Evolutionary conservation across 2,888 invertebrate genomes (phyloP).

Genomic region (Melanchra persicariae): DNA sequence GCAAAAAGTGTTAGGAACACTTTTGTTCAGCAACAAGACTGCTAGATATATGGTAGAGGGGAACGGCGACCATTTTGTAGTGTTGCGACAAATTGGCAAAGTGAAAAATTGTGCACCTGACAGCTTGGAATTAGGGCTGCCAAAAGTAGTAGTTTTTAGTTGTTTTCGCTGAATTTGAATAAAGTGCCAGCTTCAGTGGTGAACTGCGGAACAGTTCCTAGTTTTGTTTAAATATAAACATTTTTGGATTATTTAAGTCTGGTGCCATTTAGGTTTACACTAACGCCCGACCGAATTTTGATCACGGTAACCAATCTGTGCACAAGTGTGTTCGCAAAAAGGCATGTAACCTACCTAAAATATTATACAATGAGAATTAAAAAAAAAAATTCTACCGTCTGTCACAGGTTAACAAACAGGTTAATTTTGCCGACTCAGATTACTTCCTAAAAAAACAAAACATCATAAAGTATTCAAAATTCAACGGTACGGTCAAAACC

Average conservation of each 20-base stretch:
- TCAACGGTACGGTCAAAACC: conserved; percentile 4
- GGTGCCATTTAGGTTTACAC: too few species aligned
- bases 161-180: conserved; percentile 5
- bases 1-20: conserved; percentile 59
- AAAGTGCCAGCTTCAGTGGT: background rate
- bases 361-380: too few species aligned
- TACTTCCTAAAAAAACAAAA: conserved; percentile 1
- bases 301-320: too few species aligned
- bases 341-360: too few species aligned
- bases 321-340: too few species aligned
- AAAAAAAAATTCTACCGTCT: too few species aligned
- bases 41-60: conserved; percentile 47
- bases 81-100: conserved; percentile 70
- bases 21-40: conserved; percentile 60
- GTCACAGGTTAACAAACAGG: too few species aligned
- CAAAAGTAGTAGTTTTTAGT: conserved; percentile 20
- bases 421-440: background rate
- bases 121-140: conserved; percentile 43
- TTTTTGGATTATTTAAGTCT: too few species aligned
- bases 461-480: conserved; percentile 1
- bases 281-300: too few species aligned
- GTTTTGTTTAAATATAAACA: too few species aligned
- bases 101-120: conserved; percentile 68
- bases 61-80: conserved; percentile 67
- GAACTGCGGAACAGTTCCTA: background rate